Percentiles rank a stretch among this genome's conserved stretches.
These are phyloP conservation scores for Sicus ferrugineus DNA, from an alignment of 2,888 invertebrate genomes.

Conservation along the genomic window DNA sequence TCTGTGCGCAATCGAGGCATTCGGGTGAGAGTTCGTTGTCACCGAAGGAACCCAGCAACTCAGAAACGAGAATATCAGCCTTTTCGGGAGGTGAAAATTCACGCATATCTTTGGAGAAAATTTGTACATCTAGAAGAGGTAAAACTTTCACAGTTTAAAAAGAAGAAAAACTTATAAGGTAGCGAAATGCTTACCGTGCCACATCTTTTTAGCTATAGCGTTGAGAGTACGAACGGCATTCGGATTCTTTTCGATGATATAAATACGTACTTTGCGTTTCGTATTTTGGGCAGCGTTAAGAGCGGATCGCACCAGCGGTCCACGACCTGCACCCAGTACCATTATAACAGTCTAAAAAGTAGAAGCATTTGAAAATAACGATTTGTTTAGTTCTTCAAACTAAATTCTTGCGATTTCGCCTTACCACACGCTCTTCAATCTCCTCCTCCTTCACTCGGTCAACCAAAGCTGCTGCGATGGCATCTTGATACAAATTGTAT, in stretches of 20 bases:
- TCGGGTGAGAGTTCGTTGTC: conserved; percentile 99
- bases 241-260: conserved; percentile 98
- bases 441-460: conserved; percentile 67
- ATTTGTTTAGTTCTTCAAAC: background rate
- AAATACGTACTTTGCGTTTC: conserved; percentile 78
- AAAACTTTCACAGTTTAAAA: background rate
- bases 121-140: conserved; percentile 69
- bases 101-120: conserved; percentile 88
- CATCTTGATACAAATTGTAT: conserved; percentile 87
- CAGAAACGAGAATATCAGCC: conserved; percentile 95
- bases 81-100: conserved; percentile 80
- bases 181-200: conserved; percentile 70
- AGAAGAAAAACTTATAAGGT: background rate
- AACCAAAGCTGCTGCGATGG: conserved; percentile 79
- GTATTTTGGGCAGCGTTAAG: conserved; percentile 80
- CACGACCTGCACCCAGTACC: conserved; percentile 94
- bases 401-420: background rate
- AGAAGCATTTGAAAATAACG: background rate
- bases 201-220: conserved; percentile 78
- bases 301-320: conserved; percentile 91
- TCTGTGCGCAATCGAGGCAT: conserved; percentile 93
- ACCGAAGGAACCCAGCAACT: conserved; percentile 95
- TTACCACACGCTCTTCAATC: conserved; percentile 67
- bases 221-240: conserved; percentile 89
- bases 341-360: conserved; percentile 71